Conservation (phyloP, 2,113 vertebrate genomes). For the Ceyx cyanopectus region DNA sequence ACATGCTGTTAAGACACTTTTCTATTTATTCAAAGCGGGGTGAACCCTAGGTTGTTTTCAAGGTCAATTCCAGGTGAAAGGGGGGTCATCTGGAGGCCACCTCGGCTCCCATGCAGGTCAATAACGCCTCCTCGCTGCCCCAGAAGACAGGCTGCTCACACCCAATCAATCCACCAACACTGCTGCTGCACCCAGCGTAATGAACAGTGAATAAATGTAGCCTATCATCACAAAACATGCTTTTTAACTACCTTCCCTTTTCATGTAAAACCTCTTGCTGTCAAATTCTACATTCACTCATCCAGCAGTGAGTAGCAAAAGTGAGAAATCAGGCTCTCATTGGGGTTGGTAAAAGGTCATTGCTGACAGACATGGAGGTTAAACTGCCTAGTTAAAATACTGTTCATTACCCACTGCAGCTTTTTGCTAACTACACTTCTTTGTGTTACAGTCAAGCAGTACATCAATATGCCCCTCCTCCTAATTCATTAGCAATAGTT, state of each 20-base stretch:
- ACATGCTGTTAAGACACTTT: constrained; percentile 82
- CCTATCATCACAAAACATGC: constrained; percentile 97
- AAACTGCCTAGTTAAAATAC: constrained; percentile 99
- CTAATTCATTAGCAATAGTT: constrained; percentile 97
- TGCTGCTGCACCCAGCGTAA: constrained; percentile 87
- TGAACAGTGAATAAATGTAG: constrained; percentile 95
- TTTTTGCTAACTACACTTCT: constrained; percentile 97
- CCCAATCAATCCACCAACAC: constrained; percentile 90
- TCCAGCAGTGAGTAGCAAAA: constrained; percentile 89
- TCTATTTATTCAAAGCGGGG: constrained; percentile 82
- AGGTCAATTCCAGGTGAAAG: constrained; percentile 99
- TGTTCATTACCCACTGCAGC: constrained; percentile 96
- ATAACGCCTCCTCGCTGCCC: constrained; percentile 88
- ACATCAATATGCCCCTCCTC: constrained; percentile 92
- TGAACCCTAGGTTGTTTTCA: constrained; percentile 88
- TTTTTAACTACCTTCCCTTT: constrained; percentile 97
- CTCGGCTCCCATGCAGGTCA: constrained; percentile 92
- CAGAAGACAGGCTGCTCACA: constrained; percentile 85
- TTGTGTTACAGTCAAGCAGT: constrained; percentile 94
- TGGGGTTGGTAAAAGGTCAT: constrained; percentile 99
- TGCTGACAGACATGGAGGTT: constrained; percentile 98
- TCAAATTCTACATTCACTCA: constrained; percentile 97
- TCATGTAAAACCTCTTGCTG: constrained; percentile 98
- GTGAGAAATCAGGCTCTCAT: constrained; percentile 95
- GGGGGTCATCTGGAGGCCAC: constrained; percentile 93